Conservation (phyloP, 64 coral and sea anemone genomes). For the Stichodactyla helianthus region DNA sequence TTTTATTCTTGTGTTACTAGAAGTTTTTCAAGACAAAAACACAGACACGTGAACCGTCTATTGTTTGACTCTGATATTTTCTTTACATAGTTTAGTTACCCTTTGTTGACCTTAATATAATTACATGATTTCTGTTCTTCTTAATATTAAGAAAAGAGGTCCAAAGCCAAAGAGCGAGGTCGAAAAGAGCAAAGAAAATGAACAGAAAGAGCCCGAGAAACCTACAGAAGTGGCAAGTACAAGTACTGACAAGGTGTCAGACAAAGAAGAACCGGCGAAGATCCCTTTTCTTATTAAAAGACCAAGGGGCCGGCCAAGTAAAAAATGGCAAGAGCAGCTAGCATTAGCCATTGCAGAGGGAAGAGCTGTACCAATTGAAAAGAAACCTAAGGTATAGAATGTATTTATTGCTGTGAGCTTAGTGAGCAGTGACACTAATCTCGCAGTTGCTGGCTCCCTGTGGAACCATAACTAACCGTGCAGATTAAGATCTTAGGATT, state of each 20-base stretch:
- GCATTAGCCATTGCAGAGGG: conserved; percentile 11
- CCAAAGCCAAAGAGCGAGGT: conserved; percentile 23
- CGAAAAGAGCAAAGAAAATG: background rate
- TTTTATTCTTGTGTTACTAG: background rate
- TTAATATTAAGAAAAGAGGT: conserved; percentile 5
- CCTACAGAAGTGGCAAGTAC: background rate
- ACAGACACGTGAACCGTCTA: too few relatives aligned
- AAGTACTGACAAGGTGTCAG: background rate
- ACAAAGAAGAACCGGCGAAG: conserved; percentile 10
- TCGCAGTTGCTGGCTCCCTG: too few relatives aligned
- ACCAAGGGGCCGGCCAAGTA: conserved; percentile 24
- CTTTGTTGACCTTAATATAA: background rate
- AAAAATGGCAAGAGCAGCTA: conserved; percentile 25
- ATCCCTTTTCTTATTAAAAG: conserved; percentile 15
- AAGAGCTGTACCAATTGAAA: conserved; percentile 12
- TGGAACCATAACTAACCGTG: too few relatives aligned
- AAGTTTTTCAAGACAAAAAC: background rate
- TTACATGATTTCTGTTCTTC: background rate
- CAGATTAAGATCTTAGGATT: too few relatives aligned
- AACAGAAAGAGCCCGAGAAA: background rate
- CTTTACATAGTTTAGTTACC: background rate
- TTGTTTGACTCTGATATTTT: too few relatives aligned
- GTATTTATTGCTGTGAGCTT: too few relatives aligned
- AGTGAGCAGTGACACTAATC: too few relatives aligned
- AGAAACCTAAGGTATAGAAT: conserved; percentile 7